A percentile compares a stretch with the other conserved stretches of the same genome.
Conservation (phyloP, 2,113 vertebrate species). For the Penelope pileata region DNA sequence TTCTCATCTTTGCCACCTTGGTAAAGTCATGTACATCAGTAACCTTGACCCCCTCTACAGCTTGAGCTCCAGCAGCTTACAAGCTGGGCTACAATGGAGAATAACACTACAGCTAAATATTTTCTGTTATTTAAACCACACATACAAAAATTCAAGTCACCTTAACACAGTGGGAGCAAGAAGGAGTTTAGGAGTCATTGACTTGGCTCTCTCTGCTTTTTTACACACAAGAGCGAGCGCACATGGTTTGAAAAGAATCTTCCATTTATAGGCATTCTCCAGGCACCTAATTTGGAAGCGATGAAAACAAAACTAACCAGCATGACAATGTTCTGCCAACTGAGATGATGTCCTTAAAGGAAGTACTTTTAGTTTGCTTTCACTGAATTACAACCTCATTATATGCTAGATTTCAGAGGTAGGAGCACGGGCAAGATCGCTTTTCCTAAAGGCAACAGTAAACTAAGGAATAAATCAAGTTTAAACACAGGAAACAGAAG, state of each 20-base stretch:
- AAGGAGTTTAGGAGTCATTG: background rate
- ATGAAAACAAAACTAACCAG: conserved; percentile 33
- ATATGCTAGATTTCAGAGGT: background rate
- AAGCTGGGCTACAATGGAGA: background rate
- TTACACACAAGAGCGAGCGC: background rate
- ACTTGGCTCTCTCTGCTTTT: background rate
- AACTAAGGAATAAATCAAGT: background rate
- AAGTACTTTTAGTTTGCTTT: background rate
- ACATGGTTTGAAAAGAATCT: background rate
- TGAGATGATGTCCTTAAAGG: background rate
- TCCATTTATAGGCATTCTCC: conserved; percentile 45
- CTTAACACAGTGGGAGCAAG: background rate
- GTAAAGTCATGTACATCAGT: background rate
- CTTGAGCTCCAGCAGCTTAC: background rate
- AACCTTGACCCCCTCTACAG: background rate
- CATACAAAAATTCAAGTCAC: background rate
- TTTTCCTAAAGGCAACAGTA: background rate
- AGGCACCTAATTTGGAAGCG: conserved; percentile 32
- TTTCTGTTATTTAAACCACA: background rate
- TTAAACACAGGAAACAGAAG: background rate
- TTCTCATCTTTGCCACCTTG: background rate
- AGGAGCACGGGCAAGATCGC: background rate
- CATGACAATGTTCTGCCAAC: background rate
- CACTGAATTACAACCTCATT: background rate
- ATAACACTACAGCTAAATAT: background rate